Percentiles rank a stretch among this genome's conserved stretches.
phyloP scores from a whole-genome alignment of 2,888 invertebrate species.

The Calliopum simillimum region DNA sequence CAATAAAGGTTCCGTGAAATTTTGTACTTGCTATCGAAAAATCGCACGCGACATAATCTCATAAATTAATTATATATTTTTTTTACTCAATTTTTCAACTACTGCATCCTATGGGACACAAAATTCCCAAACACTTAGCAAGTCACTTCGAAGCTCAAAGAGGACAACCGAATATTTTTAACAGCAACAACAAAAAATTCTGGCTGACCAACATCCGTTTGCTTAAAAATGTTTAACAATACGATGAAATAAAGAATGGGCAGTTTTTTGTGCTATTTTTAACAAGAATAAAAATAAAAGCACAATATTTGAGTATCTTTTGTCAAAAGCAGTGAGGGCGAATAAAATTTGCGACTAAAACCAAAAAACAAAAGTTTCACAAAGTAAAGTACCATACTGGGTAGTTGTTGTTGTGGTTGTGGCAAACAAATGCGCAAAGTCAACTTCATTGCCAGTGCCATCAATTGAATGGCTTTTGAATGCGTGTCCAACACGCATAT shows the following conservation, averaged over 20 bases:
- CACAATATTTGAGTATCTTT: background rate
- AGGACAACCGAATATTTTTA: too few relatives aligned
- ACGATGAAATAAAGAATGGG: background rate
- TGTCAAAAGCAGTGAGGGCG: background rate
- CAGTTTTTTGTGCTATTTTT: background rate
- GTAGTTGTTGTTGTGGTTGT: background rate
- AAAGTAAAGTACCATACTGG: background rate
- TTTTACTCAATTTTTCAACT: too few relatives aligned
- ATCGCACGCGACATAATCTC: too few relatives aligned
- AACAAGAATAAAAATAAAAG: background rate
- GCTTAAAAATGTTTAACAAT: slow-evolving; percentile 11
- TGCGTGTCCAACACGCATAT: background rate
- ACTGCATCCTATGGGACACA: too few relatives aligned
- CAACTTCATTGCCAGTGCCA: background rate
- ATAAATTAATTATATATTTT: too few relatives aligned
- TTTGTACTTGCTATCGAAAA: too few relatives aligned
- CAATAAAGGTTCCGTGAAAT: too few relatives aligned
- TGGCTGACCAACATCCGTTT: slow-evolving; percentile 10
- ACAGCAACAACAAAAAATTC: background rate
- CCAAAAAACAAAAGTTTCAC: background rate
- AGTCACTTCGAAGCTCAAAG: too few relatives aligned
- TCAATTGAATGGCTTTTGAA: background rate
- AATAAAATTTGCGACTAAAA: too few relatives aligned
- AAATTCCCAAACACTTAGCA: too few relatives aligned
- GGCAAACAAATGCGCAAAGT: background rate